These are phyloP conservation scores for Holothuria leucospilota DNA, from an alignment of 53 echinoderm and acorn worm genomes.

Conservation along the genomic window DNA sequence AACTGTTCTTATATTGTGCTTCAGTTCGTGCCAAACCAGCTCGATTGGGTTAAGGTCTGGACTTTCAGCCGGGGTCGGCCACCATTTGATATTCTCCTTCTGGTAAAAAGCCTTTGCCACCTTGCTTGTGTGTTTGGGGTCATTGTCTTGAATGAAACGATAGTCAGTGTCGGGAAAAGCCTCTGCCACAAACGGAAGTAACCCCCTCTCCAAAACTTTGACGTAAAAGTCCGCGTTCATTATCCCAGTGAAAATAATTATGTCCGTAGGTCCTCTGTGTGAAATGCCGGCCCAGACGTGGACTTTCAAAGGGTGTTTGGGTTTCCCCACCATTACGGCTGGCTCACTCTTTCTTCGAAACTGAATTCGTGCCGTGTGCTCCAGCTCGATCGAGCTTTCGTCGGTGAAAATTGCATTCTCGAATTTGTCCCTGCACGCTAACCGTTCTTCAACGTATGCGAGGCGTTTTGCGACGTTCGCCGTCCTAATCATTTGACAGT, in stretches of 20 bases:
- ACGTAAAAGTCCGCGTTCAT: slow-evolving; percentile 50
- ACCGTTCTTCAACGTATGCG: slow-evolving; percentile 14
- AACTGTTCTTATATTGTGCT: too few species aligned
- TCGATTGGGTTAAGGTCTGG: slow-evolving; percentile 64
- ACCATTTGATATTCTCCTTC: slow-evolving; percentile 27
- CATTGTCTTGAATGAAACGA: slow-evolving; percentile 51
- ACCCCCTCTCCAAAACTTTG: not conserved
- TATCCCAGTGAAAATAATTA: slow-evolving; percentile 45
- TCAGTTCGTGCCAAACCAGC: slow-evolving; percentile 54
- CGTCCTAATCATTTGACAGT: slow-evolving; percentile 23
- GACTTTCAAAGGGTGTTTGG: slow-evolving; percentile 52
- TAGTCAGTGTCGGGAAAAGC: slow-evolving; percentile 33
- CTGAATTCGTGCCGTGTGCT: slow-evolving; percentile 19
- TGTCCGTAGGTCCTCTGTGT: slow-evolving; percentile 46
- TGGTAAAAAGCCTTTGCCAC: not conserved
- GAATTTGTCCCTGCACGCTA: slow-evolving; percentile 12
- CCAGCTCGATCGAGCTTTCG: too few species aligned
- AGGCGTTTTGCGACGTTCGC: slow-evolving; percentile 4
- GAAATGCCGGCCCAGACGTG: slow-evolving; percentile 67
- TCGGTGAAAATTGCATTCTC: slow-evolving; percentile 58
- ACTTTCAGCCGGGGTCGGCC: slow-evolving; percentile 55
- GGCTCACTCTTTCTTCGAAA: slow-evolving; percentile 25
- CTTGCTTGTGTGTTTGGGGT: slow-evolving; percentile 49
- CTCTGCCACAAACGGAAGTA: slow-evolving; percentile 32
- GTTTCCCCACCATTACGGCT: slow-evolving; percentile 26